Base-by-base conservation (phyloP, 2,797 vertebrate genomes). In the Borostomias antarcticus region DNA sequence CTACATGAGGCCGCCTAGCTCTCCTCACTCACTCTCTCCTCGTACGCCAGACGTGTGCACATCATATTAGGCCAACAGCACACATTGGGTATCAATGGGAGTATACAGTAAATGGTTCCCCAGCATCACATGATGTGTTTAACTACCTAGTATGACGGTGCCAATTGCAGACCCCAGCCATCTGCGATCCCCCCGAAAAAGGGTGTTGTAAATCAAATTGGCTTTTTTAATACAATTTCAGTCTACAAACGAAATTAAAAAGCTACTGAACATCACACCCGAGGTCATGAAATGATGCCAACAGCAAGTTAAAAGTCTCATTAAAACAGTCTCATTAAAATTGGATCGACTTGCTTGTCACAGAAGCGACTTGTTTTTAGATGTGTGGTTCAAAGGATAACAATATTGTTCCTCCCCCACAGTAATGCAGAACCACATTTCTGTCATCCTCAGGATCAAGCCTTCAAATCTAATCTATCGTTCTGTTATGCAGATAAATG, bases 11-110 rank as follows among this genome's bases (percentile, higher is more conserved):
- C 9, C 9, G 10, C 15, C 35, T 11, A 13, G 10, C 37, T 40
- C 37, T 40, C 40, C 52, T 80, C 58, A 74, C 57, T 74, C 61
- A 65, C 61, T 64, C 29, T 21, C 64, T 68, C 65, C 70, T 64
- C 70, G 66, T 56, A 51, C 35, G 67, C 28, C 40, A 74, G 61
- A 73, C 70, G 62, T 68, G 33, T 71, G 23, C 11, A 23, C 26
- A 66, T 57, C 11, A 28, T 53, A n/a, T 23, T n/a, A 35, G 32
- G 29, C 19, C 13, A 52, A 37, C 48, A 40, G 32, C 62, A 52
- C 30, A 52, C 32, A 26, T 32, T 52, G 48, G 23, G 1, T 53
- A 17, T 62, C n/a, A n/a, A n/a, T n/a, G n/a, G n/a, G n/a, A n/a
- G n/a, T n/a, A n/a, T n/a, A n/a, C n/a, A n/a, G n/a, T n/a, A n/a